These are phyloP conservation scores for Malurus leucopterus DNA, from an alignment of 2,797 vertebrate genomes.

Conservation along the genomic window DNA sequence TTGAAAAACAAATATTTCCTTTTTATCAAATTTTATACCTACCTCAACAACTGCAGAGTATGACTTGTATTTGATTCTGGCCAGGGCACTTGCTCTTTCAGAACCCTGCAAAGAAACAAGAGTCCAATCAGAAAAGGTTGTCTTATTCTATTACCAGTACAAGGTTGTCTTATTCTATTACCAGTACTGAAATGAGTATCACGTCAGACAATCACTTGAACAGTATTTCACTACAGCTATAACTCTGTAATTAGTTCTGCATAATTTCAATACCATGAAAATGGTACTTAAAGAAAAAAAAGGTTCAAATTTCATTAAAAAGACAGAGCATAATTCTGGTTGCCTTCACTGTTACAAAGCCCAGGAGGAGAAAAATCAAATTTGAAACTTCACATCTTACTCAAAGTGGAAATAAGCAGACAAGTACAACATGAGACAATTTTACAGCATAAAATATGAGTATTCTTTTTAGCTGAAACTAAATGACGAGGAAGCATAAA, in stretches of 20 bases:
- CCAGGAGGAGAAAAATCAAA: background rate
- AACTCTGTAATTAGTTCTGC: background rate
- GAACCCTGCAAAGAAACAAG: slow-evolving; percentile 73
- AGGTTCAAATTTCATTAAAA: background rate
- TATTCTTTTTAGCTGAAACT: background rate
- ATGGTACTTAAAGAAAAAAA: background rate
- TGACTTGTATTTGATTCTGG: slow-evolving; percentile 86
- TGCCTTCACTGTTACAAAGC: background rate
- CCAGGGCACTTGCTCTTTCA: slow-evolving; percentile 79
- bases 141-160: too few species aligned
- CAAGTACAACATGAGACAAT: background rate
- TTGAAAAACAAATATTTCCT: background rate
- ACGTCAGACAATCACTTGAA: background rate
- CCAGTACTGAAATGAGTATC: background rate
- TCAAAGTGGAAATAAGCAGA: background rate
- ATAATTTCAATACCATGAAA: background rate
- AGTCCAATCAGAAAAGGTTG: background rate
- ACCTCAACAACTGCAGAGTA: slow-evolving; percentile 83
- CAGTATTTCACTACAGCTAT: background rate
- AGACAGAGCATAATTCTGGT: background rate
- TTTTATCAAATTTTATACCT: background rate
- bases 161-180: background rate
- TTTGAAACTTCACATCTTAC: background rate
- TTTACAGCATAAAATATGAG: background rate
- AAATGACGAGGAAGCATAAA: background rate